Evolutionary conservation across 2,113 vertebrate species (phyloP), one percentile per base, ranked within the genome.

Genomic region (Clarias gariepinus): DNA sequence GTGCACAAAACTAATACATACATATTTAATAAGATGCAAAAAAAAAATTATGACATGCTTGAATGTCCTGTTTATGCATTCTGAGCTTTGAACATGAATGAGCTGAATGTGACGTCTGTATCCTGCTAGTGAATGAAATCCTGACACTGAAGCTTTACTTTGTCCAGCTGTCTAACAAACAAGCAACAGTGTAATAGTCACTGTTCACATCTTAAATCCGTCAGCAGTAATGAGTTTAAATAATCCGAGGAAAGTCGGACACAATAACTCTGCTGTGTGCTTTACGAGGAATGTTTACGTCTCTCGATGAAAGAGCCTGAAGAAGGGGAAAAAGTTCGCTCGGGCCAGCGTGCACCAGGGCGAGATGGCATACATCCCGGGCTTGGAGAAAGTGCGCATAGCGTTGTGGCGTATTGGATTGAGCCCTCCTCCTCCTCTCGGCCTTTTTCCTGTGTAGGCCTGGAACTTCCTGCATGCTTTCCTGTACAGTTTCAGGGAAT

Each of bases 161-260:
- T 28, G 25, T 28, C 52, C 1, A 15, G 28, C 2, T 78, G 47
- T 76, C 41, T 53, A 53, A 53, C n/a, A 53, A 52, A 74, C 12
- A 47, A 3, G 33, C 19, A 41, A 73, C 66, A 69, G 63, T 66
- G 21, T 9, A 68, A 30, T 30, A 68, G n/a, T 13, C 30, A 1
- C 68, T 73, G 4, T n/a, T 52, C 41, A 53, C 41, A 6, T 53
- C 41, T 23, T 73, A 41, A 41, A 73, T 73, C 25, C 19, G 52
- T 71, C 89, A 87, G 71, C 30, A 47, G 73, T 89, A 60, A 87
- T 88, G 91, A 92, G 92, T 90, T 90, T 76, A 89, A 91, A 83
- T 91, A 90, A 90, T 91, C 92, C 86, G 90, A 93, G 92, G 94
- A 95, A 94, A 94, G 91, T 93, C 83, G 92, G 90, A 93, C 92